Base-by-base conservation (phyloP, 2,888 invertebrate species). In the Heterodera filipjevi region DNA sequence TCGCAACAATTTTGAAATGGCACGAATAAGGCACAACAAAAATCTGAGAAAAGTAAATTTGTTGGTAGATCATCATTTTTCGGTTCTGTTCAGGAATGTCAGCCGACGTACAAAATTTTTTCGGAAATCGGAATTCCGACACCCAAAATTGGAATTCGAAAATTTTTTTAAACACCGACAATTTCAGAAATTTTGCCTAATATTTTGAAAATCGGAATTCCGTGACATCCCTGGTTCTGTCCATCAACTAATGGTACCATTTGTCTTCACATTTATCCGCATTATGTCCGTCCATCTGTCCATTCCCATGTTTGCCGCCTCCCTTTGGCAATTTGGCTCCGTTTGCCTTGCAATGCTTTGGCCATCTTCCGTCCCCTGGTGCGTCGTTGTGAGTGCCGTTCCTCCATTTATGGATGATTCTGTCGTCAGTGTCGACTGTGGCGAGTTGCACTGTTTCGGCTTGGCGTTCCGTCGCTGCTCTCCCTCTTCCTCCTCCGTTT, bases 391-490 rank as follows among this genome's bases (percentile, higher is more conserved):
- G 68, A 22, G 3, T 68, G 68, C 5, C 35, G 68, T 33, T 6
- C 16, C 16, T 14, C 68, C 68, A n/a, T 12, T 32, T 12, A 68
- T 22, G 22, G 33, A 27, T 6, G 68, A 68, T 35, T 68, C 68
- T 3, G 68, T 68, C 33, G 68, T 68, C 33, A 32, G 19, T 32
- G 68, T 68, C 33, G 68, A 68, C 33, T 68, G 68, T 22, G 68
- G 68, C 68, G 68, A 68, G 33, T 68, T 33, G 68, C 68, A 68
- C 14, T 35, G 59, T n/a, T 59, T n/a, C 27, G 27, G n/a, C 22
- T 59, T 59, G 59, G 10, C 59, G 27, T 59, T 59, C 59, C 59
- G 27, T 35, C 68, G 68, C 16, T 49, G 49, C 16, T 49, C 64
- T 10, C 16, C 64, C 68, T 35, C 12, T 35, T 32, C 19, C 68